Percentiles rank a stretch among this genome's conserved stretches.
These are phyloP conservation scores for Ctenosaura bakeri DNA, from an alignment of 2,797 vertebrate species.

Conservation along the genomic window DNA sequence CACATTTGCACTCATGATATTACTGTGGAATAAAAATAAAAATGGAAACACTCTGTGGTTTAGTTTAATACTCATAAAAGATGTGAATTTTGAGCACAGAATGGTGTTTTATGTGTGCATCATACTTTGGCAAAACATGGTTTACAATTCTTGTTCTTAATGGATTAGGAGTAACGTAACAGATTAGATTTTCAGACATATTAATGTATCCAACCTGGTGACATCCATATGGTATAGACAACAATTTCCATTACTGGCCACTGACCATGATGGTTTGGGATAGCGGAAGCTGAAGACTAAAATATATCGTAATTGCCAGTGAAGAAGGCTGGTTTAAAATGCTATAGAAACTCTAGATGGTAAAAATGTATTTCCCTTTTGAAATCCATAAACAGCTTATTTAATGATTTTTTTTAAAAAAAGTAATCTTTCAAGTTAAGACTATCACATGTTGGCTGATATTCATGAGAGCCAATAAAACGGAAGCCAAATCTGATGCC, in stretches of 20 bases:
- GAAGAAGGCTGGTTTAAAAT: too few species aligned
- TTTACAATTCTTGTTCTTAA: background rate
- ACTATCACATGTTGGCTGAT: too few species aligned
- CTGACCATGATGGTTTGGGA: too few species aligned
- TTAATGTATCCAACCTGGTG: background rate
- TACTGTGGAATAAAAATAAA: background rate
- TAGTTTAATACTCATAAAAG: background rate
- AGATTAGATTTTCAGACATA: background rate
- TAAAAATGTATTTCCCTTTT: background rate
- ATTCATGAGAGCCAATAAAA: too few species aligned
- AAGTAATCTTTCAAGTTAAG: too few species aligned
- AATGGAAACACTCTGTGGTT: background rate
- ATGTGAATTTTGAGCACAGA: background rate
- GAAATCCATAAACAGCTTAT: background rate
- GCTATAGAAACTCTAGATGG: too few species aligned
- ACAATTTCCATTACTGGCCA: background rate
- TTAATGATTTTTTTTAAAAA: too few species aligned
- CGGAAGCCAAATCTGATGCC: background rate
- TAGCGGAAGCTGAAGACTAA: background rate
- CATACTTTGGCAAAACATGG: background rate
- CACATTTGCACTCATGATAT: background rate
- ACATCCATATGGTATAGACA: too few species aligned
- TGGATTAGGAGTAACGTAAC: background rate
- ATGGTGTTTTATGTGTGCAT: background rate
- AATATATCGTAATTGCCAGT: background rate